phyloP scores from a whole-genome alignment of 2,797 vertebrate genomes.

The Glossophaga mutica region DNA sequence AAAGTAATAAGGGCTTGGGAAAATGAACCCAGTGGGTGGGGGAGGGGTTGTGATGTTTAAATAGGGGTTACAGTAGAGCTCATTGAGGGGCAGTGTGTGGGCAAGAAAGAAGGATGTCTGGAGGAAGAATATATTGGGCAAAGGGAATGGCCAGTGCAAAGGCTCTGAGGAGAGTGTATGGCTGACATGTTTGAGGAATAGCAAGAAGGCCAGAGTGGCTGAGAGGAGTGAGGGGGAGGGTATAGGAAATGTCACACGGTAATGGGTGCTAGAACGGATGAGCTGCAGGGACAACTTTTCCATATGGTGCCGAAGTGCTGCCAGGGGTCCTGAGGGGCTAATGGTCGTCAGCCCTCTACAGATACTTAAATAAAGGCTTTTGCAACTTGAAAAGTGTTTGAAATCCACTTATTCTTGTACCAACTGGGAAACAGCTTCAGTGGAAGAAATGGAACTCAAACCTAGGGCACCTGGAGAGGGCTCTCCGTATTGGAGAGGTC shows the following conservation, averaged over 20 bases:
- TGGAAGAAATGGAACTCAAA: neutral
- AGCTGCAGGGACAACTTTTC: neutral
- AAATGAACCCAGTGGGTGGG: neutral
- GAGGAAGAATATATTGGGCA: neutral
- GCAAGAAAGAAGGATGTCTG: neutral
- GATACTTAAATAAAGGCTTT: neutral
- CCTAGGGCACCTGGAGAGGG: neutral
- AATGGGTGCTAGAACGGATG: neutral
- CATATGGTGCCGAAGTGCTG: rapidly evolving
- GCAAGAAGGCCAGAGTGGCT: neutral
- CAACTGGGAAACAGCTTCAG: neutral
- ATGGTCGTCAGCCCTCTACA: neutral
- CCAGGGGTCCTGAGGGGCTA: neutral
- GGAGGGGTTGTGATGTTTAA: neutral
- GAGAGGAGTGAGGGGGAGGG: neutral
- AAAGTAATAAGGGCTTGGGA: neutral
- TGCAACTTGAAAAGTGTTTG: neutral
- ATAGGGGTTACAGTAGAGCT: neutral
- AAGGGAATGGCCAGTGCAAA: neutral
- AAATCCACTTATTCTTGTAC: neutral
- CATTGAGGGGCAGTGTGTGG: neutral
- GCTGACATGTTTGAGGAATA: neutral
- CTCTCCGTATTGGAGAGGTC: neutral
- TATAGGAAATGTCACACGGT: neutral
- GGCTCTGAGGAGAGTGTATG: neutral